phyloP scores from a whole-genome alignment of 2,888 invertebrate genomes.

The Tachina fera region DNA sequence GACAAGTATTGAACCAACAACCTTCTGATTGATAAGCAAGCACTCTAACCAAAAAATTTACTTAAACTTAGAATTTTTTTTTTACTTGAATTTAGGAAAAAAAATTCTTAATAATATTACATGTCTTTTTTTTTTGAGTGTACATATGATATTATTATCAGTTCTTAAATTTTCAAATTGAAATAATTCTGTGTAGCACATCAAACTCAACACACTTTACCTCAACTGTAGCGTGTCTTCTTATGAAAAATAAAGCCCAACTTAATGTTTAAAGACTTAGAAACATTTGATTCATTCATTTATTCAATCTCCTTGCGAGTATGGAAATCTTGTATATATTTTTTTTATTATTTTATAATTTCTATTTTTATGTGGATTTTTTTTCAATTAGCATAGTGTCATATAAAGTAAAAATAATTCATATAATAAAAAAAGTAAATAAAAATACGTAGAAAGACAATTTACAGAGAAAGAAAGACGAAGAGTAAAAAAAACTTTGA shows the following conservation, averaged over 20 bases:
- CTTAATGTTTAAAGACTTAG: constrained; percentile 18
- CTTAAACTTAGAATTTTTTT: too few relatives aligned
- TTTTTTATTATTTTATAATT: constrained; percentile 33
- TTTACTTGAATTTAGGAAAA: too few relatives aligned
- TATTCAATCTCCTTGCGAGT: constrained; percentile 24
- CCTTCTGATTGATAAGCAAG: too few relatives aligned
- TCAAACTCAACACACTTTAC: background rate
- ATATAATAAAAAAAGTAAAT: constrained; percentile 36
- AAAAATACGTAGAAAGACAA: constrained; percentile 16
- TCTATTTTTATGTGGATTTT: constrained; percentile 61
- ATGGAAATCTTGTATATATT: constrained; percentile 47
- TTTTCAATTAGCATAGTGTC: constrained; percentile 68
- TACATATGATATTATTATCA: too few relatives aligned
- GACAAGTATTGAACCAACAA: too few relatives aligned
- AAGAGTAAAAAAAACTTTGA: constrained; percentile 23
- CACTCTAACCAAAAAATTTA: too few relatives aligned
- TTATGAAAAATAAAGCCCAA: constrained; percentile 5
- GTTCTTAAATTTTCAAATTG: too few relatives aligned
- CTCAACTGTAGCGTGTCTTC: constrained; percentile 1
- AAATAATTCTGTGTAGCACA: too few relatives aligned
- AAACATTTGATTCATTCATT: constrained; percentile 46
- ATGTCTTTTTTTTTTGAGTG: too few relatives aligned
- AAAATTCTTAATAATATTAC: too few relatives aligned
- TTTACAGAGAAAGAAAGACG: constrained; percentile 2
- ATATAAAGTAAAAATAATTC: constrained; percentile 57